These are phyloP conservation scores for Frieseomelitta varia DNA, from an alignment of 1,140 invertebrate species.

Conservation along the genomic window DNA sequence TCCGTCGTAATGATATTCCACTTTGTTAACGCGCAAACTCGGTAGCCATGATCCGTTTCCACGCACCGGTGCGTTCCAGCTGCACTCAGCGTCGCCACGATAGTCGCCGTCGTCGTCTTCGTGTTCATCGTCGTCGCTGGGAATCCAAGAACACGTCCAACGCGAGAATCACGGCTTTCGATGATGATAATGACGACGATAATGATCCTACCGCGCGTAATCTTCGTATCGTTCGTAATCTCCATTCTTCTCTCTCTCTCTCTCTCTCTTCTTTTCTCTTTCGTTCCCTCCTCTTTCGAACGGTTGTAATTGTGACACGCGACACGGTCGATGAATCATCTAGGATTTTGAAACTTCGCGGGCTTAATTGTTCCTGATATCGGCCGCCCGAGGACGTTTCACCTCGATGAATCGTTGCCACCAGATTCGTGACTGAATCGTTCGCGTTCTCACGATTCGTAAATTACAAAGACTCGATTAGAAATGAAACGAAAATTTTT, in stretches of 20 bases:
- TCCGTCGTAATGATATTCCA: conserved; percentile 72
- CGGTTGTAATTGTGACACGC: conserved; percentile 39
- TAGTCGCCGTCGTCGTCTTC: conserved; percentile 48
- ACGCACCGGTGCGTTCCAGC: conserved; percentile 73
- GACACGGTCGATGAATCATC: conserved; percentile 53
- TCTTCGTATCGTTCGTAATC: conserved; percentile 6
- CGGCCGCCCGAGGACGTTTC: conserved; percentile 3
- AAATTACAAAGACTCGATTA: background rate
- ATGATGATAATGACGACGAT: conserved; percentile 39
- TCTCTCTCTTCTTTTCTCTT: background rate
- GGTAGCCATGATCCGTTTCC: conserved; percentile 80
- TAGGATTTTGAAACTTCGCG: conserved; percentile 49
- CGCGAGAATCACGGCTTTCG: background rate
- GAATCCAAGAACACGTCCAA: conserved; percentile 60
- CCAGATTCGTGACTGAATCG: too few relatives aligned
- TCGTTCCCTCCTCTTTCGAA: background rate
- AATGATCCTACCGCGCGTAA: conserved; percentile 33
- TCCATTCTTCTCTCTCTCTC: background rate
- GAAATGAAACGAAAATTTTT: background rate
- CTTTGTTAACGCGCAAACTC: conserved; percentile 71
- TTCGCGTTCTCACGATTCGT: background rate
- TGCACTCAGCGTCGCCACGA: conserved; percentile 28
- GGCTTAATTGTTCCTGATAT: conserved; percentile 29
- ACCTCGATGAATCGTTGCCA: background rate
- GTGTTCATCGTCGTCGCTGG: conserved; percentile 45